A percentile compares a stretch with the other conserved stretches of the same genome.
phyloP scores from a whole-genome alignment of 92 coral and sea anemone genomes.

The Siderastrea siderea region DNA sequence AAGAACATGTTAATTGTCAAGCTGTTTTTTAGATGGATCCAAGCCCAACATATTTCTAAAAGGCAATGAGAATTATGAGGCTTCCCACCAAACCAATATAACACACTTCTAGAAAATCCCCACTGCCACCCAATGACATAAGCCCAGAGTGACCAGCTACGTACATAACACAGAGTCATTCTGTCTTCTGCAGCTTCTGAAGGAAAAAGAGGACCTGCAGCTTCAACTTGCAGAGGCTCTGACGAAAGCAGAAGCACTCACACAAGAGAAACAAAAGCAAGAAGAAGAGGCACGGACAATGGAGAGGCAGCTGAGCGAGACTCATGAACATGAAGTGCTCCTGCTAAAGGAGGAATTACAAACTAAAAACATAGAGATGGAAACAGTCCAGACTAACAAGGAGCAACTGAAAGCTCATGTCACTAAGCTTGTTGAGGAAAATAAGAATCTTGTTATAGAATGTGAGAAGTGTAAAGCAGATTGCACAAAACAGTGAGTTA shows the following conservation, averaged over 20 bases:
- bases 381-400: conserved; percentile 37
- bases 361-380: conserved; percentile 6
- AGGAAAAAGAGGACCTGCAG: conserved; percentile 29
- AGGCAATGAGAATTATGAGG: too few species aligned
- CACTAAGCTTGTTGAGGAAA: conserved; percentile 52
- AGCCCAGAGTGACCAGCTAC: neutral
- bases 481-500: neutral
- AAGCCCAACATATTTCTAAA: too few species aligned
- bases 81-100: too few species aligned
- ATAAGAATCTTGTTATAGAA: conserved; percentile 29
- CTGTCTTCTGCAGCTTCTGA: neutral
- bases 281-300: conserved; percentile 41
- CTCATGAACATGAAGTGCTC: conserved; percentile 14
- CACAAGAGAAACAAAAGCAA: conserved; percentile 21
- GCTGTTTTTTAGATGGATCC: too few species aligned
- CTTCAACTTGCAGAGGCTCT: conserved; percentile 35
- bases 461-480: conserved; percentile 27
- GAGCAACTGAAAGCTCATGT: conserved; percentile 52
- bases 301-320: conserved; percentile 52
- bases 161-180: neutral
- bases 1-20: too few species aligned
- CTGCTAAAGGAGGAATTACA: conserved; percentile 30
- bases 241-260: neutral
- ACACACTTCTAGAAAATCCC: too few species aligned
- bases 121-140: too few species aligned